Evolutionary conservation across 1,140 invertebrate species (phyloP).

Genomic region (Lerema accius): DNA sequence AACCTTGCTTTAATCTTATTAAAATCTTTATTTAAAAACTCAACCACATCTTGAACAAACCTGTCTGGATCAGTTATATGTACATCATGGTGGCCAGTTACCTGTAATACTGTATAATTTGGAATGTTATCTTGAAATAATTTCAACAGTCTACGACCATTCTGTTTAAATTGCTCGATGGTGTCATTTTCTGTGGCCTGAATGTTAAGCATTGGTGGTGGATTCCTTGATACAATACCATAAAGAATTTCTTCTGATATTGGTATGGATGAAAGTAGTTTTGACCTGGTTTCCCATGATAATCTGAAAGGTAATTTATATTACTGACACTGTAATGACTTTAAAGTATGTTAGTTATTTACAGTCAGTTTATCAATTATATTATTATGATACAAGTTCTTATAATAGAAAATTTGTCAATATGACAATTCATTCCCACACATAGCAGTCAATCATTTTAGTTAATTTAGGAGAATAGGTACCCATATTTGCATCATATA

Average conservation of each 20-base stretch:
- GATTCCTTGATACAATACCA: slow-evolving; percentile 28
- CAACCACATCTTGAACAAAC: slow-evolving; percentile 25
- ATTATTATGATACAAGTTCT: too few species aligned
- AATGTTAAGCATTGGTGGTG: slow-evolving; percentile 39
- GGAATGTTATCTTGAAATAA: slow-evolving; percentile 33
- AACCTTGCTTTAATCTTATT: slow-evolving; percentile 3
- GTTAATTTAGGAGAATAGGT: too few species aligned
- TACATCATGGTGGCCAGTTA: slow-evolving; percentile 45
- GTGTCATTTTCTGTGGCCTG: slow-evolving; percentile 31
- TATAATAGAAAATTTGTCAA: too few species aligned
- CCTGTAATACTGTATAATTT: slow-evolving; percentile 29
- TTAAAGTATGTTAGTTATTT: too few species aligned
- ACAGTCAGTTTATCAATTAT: too few species aligned
- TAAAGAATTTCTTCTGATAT: slow-evolving; percentile 40
- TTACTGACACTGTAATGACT: too few species aligned
- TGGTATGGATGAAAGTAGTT: slow-evolving; percentile 36
- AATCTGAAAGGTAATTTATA: slow-evolving; percentile 40
- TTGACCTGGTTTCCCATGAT: slow-evolving; percentile 50
- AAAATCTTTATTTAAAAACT: slow-evolving; percentile 29
- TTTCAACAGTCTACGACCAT: slow-evolving; percentile 9
- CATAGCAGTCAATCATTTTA: too few species aligned
- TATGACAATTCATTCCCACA: too few species aligned
- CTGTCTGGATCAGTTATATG: slow-evolving; percentile 45
- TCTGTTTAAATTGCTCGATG: slow-evolving; percentile 31
- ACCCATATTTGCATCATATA: not conserved